Evolutionary conservation across 2,888 invertebrate genomes (phyloP).

Genomic region (Ectemnius cavifrons): DNA sequence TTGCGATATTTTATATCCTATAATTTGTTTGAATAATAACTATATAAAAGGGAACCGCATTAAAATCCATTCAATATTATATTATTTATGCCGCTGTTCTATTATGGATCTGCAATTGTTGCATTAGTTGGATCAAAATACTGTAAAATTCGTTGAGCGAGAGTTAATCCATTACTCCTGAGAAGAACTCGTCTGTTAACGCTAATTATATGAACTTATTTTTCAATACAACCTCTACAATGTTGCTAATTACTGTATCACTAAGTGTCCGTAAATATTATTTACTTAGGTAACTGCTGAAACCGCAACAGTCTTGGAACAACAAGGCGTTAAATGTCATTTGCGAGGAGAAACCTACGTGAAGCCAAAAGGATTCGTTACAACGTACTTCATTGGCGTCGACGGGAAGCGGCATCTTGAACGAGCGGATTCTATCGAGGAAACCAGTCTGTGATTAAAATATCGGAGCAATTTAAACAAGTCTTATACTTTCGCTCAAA

Average conservation of each 20-base stretch:
- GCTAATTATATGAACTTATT: too few species aligned
- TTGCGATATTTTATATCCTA: background rate
- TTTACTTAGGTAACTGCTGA: slow-evolving; percentile 83
- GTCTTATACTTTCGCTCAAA: slow-evolving; percentile 15
- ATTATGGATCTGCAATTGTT: too few species aligned
- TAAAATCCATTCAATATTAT: background rate
- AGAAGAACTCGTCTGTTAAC: too few species aligned
- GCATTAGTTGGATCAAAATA: too few species aligned
- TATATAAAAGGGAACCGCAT: too few species aligned
- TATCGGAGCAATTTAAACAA: slow-evolving; percentile 12
- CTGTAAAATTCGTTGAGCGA: too few species aligned
- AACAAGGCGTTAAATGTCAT: slow-evolving; percentile 84
- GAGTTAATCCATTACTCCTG: too few species aligned
- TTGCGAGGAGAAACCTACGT: slow-evolving; percentile 85
- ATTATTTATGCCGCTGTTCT: background rate
- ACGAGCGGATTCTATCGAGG: slow-evolving; percentile 63
- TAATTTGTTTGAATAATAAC: background rate
- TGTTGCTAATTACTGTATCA: background rate
- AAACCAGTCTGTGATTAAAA: slow-evolving; percentile 68
- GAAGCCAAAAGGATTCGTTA: slow-evolving; percentile 85
- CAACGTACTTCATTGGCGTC: slow-evolving; percentile 86
- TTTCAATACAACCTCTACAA: background rate
- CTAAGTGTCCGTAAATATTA: background rate
- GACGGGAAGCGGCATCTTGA: slow-evolving; percentile 79
- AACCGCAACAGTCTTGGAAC: slow-evolving; percentile 84